Percentiles rank a stretch among this genome's conserved stretches.
Evolutionary conservation across 2,888 invertebrate species (phyloP).

Genomic region (Xestia sexstrigata): DNA sequence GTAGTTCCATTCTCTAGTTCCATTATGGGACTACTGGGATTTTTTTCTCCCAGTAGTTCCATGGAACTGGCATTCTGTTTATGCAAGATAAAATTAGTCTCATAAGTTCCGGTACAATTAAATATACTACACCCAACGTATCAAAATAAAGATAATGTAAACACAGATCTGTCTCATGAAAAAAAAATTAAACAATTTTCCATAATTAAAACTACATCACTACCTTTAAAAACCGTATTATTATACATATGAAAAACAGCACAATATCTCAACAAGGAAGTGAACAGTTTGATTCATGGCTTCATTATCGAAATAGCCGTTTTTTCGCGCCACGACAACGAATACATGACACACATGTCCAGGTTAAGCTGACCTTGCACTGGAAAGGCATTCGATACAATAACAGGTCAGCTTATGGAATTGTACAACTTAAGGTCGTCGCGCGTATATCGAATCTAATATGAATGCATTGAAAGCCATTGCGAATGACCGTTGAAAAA

Average conservation of each 20-base stretch:
- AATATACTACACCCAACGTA: neutral
- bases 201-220: conserved; percentile 22
- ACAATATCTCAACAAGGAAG: conserved; percentile 48
- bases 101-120: no score
- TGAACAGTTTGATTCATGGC: conserved; percentile 35
- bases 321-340: conserved; percentile 43
- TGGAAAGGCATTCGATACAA: neutral
- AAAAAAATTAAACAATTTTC: conserved; percentile 9
- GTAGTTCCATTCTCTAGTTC: no score
- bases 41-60: no score
- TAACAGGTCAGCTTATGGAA: neutral
- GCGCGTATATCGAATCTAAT: conserved; percentile 23
- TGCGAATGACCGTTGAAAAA: conserved; percentile 52
- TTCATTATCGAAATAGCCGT: conserved; percentile 29
- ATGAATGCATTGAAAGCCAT: conserved; percentile 45
- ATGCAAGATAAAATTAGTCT: no score
- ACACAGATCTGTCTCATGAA: neutral
- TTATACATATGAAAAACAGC: conserved; percentile 3
- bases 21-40: no score
- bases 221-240: conserved; percentile 22
- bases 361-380: neutral
- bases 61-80: no score
- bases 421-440: neutral
- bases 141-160: neutral
- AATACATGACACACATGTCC: neutral